Evolutionary conservation across 2,113 vertebrate species (phyloP).

Genomic region (Callocephalon fimbriatum): DNA sequence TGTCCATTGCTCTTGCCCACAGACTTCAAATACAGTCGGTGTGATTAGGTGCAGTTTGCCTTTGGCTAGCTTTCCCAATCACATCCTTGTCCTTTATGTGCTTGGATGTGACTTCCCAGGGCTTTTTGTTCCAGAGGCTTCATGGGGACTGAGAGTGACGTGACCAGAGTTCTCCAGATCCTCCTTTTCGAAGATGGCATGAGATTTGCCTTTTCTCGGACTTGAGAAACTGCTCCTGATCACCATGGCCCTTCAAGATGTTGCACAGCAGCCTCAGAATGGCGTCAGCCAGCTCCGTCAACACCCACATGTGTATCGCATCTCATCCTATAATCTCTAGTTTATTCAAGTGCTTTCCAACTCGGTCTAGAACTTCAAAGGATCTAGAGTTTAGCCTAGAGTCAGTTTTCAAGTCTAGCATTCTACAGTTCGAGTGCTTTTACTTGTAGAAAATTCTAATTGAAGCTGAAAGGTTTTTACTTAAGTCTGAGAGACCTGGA

Average conservation of each 20-base stretch:
- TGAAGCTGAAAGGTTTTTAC: not conserved
- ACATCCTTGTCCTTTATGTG: not conserved
- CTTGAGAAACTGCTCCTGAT: not conserved
- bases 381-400: not conserved
- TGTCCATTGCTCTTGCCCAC: not conserved
- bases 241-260: not conserved
- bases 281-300: not conserved
- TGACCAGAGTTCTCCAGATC: not conserved
- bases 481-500: not conserved
- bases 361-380: not conserved
- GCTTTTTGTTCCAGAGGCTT: not conserved
- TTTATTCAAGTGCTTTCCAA: not conserved
- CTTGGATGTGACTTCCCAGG: not conserved
- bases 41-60: not conserved
- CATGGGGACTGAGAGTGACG: not conserved
- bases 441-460: not conserved
- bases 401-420: not conserved
- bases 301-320: not conserved
- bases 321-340: not conserved
- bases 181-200: not conserved
- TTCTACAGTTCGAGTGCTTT: not conserved
- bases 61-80: not conserved
- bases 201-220: not conserved
- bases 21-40: rapidly evolving
- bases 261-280: not conserved